phyloP scores from a whole-genome alignment of 2,113 vertebrate genomes.

The Centropus bengalensis region DNA sequence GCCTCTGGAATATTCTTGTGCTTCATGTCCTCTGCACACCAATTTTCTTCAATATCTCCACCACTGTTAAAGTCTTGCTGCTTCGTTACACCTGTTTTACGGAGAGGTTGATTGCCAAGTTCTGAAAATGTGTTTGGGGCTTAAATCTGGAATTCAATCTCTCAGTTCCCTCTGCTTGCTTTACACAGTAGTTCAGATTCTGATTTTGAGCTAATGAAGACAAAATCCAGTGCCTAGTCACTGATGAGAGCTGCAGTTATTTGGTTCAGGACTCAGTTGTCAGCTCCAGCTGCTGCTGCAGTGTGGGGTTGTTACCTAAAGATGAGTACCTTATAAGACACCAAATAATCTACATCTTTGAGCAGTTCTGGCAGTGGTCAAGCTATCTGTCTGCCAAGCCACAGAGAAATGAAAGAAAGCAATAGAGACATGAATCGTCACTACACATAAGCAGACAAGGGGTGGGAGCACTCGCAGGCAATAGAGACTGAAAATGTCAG shows the following conservation, averaged over 20 bases:
- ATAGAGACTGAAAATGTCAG: not conserved
- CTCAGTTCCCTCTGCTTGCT: not conserved
- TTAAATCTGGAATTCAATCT: conserved; percentile 5
- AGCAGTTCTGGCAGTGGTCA: conserved; percentile 8
- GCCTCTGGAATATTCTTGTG: not conserved
- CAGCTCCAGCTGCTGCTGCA: not conserved
- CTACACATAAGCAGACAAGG: not conserved
- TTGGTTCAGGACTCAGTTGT: not conserved
- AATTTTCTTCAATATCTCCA: not conserved
- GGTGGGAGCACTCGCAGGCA: not conserved
- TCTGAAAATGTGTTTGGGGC: not conserved
- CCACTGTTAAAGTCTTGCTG: not conserved
- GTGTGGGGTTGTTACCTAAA: not conserved
- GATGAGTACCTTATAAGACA: not conserved
- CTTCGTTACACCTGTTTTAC: not conserved
- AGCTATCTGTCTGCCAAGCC: not conserved
- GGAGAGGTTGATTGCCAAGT: not conserved
- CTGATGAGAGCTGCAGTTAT: not conserved
- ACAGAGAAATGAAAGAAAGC: not conserved
- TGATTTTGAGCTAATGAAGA: not conserved
- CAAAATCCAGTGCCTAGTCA: not conserved
- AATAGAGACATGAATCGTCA: not conserved
- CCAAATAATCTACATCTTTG: conserved; percentile 6
- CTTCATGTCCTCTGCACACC: not conserved
- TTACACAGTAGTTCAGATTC: not conserved